Conservation (phyloP, 2,888 invertebrate species). For the Oscheius sp. region DNA sequence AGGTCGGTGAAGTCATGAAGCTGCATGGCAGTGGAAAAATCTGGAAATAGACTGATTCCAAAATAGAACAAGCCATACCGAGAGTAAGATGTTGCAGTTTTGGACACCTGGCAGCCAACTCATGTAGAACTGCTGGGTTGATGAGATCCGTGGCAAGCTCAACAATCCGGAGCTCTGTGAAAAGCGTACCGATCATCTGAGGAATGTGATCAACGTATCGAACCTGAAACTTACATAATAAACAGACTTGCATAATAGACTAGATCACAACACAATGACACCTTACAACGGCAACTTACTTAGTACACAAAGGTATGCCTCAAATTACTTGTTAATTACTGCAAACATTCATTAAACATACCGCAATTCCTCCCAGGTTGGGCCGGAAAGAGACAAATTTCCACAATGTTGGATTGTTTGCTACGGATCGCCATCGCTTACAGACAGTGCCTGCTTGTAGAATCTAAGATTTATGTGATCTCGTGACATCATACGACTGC, state of each 20-base stretch:
- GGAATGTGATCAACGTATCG: conserved; percentile 62
- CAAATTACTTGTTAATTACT: background rate
- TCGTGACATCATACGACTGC: too few species aligned
- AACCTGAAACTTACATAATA: conserved; percentile 51
- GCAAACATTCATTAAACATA: conserved; percentile 73
- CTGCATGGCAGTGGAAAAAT: conserved; percentile 95
- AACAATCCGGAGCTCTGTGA: conserved; percentile 89
- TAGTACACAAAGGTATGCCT: background rate
- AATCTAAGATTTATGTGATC: conserved; percentile 45
- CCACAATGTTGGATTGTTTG: conserved; percentile 95
- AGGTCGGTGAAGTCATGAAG: conserved; percentile 99
- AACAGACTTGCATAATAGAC: background rate
- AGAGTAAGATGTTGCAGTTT: conserved; percentile 94
- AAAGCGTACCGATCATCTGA: conserved; percentile 76
- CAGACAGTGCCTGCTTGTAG: conserved; percentile 84
- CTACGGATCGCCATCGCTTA: conserved; percentile 93
- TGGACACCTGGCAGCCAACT: conserved; percentile 93
- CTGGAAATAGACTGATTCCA: conserved; percentile 80
- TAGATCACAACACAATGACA: background rate
- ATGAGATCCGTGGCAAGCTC: conserved; percentile 95
- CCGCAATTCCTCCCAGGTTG: conserved; percentile 93
- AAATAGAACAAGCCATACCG: conserved; percentile 46
- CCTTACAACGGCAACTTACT: conserved; percentile 8
- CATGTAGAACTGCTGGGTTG: conserved; percentile 94
- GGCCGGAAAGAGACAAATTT: conserved; percentile 93